phyloP scores from a whole-genome alignment of 2,113 vertebrate genomes.

The Pterocles gutturalis region DNA sequence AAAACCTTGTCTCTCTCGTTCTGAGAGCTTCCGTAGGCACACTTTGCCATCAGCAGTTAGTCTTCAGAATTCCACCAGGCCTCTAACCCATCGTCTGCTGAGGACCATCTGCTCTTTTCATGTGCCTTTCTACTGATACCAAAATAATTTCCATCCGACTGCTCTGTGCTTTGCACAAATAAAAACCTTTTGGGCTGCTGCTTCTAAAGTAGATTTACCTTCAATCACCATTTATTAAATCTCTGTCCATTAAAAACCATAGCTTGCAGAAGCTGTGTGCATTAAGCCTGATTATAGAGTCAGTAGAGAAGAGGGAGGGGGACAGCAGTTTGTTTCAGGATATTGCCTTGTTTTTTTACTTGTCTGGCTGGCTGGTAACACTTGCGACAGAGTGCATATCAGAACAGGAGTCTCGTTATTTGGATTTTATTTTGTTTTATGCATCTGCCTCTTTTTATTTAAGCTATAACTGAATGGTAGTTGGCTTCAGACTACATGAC shows the following conservation, averaged over 20 bases:
- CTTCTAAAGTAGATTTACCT: slow-evolving; percentile 95
- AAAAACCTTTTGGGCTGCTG: slow-evolving; percentile 81
- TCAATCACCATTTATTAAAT: slow-evolving; percentile 99
- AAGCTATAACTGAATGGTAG: not conserved
- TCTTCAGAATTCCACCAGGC: slow-evolving; percentile 31
- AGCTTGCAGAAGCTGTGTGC: slow-evolving; percentile 85
- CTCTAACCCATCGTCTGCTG: slow-evolving; percentile 21
- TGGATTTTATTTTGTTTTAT: not conserved
- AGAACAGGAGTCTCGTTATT: slow-evolving; percentile 17
- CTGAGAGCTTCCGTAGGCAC: not conserved
- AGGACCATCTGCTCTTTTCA: slow-evolving; percentile 51
- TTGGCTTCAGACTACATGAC: not conserved
- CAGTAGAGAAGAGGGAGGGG: slow-evolving; percentile 72
- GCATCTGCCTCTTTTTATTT: not conserved
- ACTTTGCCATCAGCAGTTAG: not conserved
- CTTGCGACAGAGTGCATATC: not conserved
- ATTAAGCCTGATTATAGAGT: slow-evolving; percentile 96
- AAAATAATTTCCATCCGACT: slow-evolving; percentile 69
- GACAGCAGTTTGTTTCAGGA: slow-evolving; percentile 72
- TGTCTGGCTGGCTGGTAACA: slow-evolving; percentile 55
- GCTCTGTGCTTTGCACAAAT: slow-evolving; percentile 72
- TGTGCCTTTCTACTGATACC: slow-evolving; percentile 48
- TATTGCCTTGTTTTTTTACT: slow-evolving; percentile 80
- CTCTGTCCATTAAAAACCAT: slow-evolving; percentile 90
- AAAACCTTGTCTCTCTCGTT: not conserved